Base-by-base conservation (phyloP, 2,888 invertebrate species). In the Gastracanthus pulcherrimus region DNA sequence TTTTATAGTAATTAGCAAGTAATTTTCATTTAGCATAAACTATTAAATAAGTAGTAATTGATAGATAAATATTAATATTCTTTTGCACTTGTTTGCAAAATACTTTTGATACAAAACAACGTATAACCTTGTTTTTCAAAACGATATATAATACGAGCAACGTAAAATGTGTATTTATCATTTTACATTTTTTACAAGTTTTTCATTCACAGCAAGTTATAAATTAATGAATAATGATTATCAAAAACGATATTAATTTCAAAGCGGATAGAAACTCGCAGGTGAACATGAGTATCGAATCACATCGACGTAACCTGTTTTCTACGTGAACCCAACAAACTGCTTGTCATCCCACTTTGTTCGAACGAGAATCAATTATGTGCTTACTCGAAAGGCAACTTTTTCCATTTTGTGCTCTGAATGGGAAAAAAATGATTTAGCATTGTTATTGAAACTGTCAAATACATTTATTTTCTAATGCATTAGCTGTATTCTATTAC, bases 341-440 rank as follows among this genome's bases (percentile, higher is more conserved):
- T 55, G 76, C 76, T 38, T n/a, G 76, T 76, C 76, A 76, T 76
- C 51, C 34, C 48, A 55, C 51, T 67, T 67, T 55, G 36, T 51
- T 29, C 9, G 38, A n/a, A 16, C 55, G 31, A 16, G 41, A 29
- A 76, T 66, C 66, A 76, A 76, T 76, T 34, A 55, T 31, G 45
- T 38, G 4, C 36, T 11, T 38, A 26, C 34, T 26, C 45, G 29
- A 60, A 70, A 55, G 26, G 62, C 34, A 19, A 62, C 9, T 62
- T 62, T 36, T 19, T 2, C 6, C 16, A 9, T 16, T 13, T 3
- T 13, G 3, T 19, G n/a, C 3, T 16, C 26, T 55, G 11, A 1
- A 55, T 55, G 23, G 55, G n/a, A n/a, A n/a, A 55, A 5, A 23
- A 55, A 26, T 55, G 55, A 55, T 55, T 55, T 11, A 9, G 26